Conservation (phyloP, 2,113 vertebrate genomes). For the Piaya cayana region DNA sequence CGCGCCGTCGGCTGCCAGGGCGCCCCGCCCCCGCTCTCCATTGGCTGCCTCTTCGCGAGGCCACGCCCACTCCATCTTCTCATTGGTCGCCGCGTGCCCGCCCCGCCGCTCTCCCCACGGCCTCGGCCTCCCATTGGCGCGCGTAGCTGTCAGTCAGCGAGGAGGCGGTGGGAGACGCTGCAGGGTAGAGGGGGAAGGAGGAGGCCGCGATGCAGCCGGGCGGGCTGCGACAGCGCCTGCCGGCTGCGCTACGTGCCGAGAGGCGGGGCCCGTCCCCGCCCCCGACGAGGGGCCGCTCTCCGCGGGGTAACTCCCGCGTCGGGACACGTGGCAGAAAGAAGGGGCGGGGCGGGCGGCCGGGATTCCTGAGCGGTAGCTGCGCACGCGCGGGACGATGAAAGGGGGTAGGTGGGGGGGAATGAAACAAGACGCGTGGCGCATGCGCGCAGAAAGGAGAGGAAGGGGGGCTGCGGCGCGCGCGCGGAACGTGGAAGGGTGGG, state of each 20-base stretch:
- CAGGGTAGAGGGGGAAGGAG: no score
- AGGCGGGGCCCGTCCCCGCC: not conserved
- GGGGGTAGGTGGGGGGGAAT: no score
- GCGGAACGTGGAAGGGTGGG: not conserved
- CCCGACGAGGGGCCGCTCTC: not conserved
- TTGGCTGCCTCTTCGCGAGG: not conserved
- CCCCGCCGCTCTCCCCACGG: not conserved
- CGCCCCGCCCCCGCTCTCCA: not conserved
- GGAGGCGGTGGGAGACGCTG: no score
- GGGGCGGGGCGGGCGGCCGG: not conserved
- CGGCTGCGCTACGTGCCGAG: not conserved
- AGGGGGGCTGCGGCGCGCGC: no score
- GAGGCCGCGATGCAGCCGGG: not conserved
- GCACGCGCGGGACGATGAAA: not conserved
- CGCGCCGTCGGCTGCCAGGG: constrained; percentile 70
- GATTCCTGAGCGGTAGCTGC: not conserved
- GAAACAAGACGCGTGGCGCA: no score
- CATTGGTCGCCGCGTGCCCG: not conserved
- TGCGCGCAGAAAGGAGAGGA: no score
- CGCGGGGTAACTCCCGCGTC: not conserved
- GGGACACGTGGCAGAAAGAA: constrained; percentile 46
- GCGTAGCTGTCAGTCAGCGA: not conserved
- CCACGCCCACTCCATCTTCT: not conserved
- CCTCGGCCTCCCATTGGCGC: not conserved
- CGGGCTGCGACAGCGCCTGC: not conserved